A percentile compares a stretch with the other conserved stretches of the same genome.
Evolutionary conservation across 2,797 vertebrate species (phyloP).

Genomic region (Ptychobarbus kaznakovi): DNA sequence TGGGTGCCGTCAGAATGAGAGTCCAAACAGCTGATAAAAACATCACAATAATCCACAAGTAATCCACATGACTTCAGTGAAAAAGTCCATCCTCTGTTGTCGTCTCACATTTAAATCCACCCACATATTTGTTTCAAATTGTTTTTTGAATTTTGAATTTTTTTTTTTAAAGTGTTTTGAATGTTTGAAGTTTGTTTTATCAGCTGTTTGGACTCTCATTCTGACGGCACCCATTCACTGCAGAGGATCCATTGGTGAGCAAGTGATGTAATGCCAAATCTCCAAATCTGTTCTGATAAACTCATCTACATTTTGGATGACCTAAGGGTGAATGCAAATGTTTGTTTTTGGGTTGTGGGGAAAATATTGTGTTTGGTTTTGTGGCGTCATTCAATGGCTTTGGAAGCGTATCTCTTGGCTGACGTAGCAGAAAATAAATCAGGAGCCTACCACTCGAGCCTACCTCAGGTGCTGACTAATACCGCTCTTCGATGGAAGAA

Average conservation of each 20-base stretch:
- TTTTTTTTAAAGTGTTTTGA: not conserved
- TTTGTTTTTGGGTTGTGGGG: not conserved
- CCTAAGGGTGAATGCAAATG: not conserved
- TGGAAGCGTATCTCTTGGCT: too few species aligned
- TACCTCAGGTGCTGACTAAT: too few species aligned
- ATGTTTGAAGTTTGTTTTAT: not conserved
- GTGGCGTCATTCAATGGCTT: too few species aligned
- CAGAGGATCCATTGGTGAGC: not conserved
- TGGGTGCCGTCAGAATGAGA: not conserved
- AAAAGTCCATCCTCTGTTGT: not conserved
- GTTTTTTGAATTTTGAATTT: not conserved
- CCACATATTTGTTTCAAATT: not conserved
- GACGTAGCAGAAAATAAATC: too few species aligned
- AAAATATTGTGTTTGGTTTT: too few species aligned
- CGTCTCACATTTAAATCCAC: not conserved
- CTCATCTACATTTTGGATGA: not conserved
- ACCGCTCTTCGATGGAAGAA: constrained; percentile 26
- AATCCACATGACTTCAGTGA: not conserved
- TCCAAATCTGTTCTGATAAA: not conserved
- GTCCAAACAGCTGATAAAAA: not conserved
- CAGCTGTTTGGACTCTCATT: not conserved
- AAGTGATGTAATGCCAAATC: not conserved
- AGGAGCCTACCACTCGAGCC: too few species aligned
- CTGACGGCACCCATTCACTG: not conserved
- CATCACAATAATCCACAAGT: not conserved